Evolutionary conservation across 2,888 invertebrate genomes (phyloP), one percentile per base, ranked within the genome.

Genomic region (Proisotoma minuta): DNA sequence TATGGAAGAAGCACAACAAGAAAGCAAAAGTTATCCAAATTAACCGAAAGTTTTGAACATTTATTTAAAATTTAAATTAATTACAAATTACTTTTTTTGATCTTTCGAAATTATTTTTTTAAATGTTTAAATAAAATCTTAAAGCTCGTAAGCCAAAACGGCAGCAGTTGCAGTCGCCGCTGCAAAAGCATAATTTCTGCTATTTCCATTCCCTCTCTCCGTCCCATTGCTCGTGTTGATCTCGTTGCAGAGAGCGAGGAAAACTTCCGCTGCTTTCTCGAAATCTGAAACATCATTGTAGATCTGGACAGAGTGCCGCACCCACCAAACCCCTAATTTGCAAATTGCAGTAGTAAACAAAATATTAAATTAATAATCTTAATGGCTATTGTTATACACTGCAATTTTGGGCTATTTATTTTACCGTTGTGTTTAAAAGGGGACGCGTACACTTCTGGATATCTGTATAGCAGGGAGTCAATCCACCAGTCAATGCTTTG

Each of bases 281-380:
- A 68, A 64, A 39, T 68, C 64, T 4, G 23, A 34, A 10, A 68
- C 34, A 18, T 62, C 62, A 43, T 64, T 68, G 20, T 68, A 65
- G 39, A 65, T 68, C 47, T 68, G 64, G 2, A 57, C 60, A 8
- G 64, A 68, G 15, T 62, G 23, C n/a, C 67, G 50, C 0, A 52
- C 50, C 64, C 64, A 68, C 64, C 64, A 68, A 1, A 20, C 1
- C 0, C 59, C 62, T n/a, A n/a, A n/a, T n/a, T n/a, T n/a, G n/a
- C n/a, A n/a, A n/a, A n/a, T n/a, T n/a, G n/a, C n/a, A n/a, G n/a
- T n/a, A n/a, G n/a, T n/a, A n/a, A n/a, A n/a, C n/a, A n/a, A n/a
- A n/a, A n/a, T n/a, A n/a, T n/a, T n/a, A n/a, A n/a, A n/a, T n/a
- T n/a, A n/a, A n/a, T n/a, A n/a, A n/a, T n/a, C n/a, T n/a, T n/a